Percentiles rank a stretch among this genome's conserved stretches.
phyloP scores from a whole-genome alignment of 2,888 invertebrate species.

The Cyclophora punctaria region DNA sequence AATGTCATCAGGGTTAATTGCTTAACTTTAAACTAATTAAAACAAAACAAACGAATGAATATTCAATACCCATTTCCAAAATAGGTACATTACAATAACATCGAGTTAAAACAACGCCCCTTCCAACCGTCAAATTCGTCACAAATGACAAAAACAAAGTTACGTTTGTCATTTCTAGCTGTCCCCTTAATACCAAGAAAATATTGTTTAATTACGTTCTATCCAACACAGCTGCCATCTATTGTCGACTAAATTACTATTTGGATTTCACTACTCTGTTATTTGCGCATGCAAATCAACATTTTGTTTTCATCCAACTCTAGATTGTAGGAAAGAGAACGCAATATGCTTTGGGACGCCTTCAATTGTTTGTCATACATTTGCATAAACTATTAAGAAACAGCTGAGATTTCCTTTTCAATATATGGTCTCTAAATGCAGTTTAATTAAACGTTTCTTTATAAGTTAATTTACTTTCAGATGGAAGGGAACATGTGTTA shows the following conservation, averaged over 20 bases:
- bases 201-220: slow-evolving; percentile 61
- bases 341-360: slow-evolving; percentile 26
- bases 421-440: too few species aligned
- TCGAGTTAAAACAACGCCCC: too few species aligned
- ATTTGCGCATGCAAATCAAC: slow-evolving; percentile 73
- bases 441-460: slow-evolving; percentile 28
- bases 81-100: too few species aligned
- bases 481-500: slow-evolving; percentile 25
- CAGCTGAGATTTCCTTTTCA: slow-evolving; percentile 32
- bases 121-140: neutral
- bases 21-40: too few species aligned
- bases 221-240: slow-evolving; percentile 50
- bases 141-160: slow-evolving; percentile 9
- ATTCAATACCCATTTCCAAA: too few species aligned
- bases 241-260: slow-evolving; percentile 70
- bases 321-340: slow-evolving; percentile 19
- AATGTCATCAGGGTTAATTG: too few species aligned
- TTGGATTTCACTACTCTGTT: slow-evolving; percentile 67
- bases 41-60: too few species aligned
- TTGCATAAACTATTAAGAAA: slow-evolving; percentile 70
- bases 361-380: slow-evolving; percentile 42
- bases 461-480: slow-evolving; percentile 25
- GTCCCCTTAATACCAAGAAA: slow-evolving; percentile 44
- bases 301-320: slow-evolving; percentile 60
- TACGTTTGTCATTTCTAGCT: slow-evolving; percentile 27